Base-by-base conservation (phyloP, 2,888 invertebrate genomes). In the Alloscopus bannaensis region DNA sequence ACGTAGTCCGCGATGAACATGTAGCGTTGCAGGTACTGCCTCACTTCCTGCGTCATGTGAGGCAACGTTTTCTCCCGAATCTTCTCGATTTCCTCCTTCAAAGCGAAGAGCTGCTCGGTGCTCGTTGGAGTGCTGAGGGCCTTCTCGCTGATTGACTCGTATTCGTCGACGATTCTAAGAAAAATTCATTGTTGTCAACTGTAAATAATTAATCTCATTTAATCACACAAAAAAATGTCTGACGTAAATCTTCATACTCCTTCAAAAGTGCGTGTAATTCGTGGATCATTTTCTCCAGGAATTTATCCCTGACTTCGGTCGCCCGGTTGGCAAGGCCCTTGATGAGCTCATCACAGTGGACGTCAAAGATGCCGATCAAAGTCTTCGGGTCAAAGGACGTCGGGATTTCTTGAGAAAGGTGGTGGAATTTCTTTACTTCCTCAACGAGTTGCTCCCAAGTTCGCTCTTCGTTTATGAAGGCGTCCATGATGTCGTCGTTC, bases 1-100 rank as follows among this genome's bases (percentile, higher is more conserved):
- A 93, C 92, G 87, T 95, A 94, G 88, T 97, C 96, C 3, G 95
- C 93, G 8, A 98, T 89, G 89, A 96, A 97, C 64, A 97, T 93
- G 86, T 94, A 94, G 72, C 90, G 87, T 55, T 80, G 66, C 29
- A 85, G 70, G 18, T 84, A 78, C 69, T 91, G 90, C 77, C 91
- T 91, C 8, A 97, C 89, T 50, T 93, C 91, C 71, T 93, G 92
- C 88, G 96, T 95, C 92, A 97, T 93, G 83, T 93, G 91, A 0
- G 90, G 89, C 0, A 94, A 89, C 0, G 92, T 89, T 60, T 92
- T 90, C 3, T 92, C 92, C 88, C 96, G 94, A 0, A 94, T 93
- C 84, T 91, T 92, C 78, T 92, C 91, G 52, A 93, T 93, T 88
- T 94, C 97, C 0, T 91, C 92, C 82, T 94, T 93, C 8, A 96